Evolutionary conservation across 2,888 invertebrate species (phyloP).

Genomic region (Andrena marginata): DNA sequence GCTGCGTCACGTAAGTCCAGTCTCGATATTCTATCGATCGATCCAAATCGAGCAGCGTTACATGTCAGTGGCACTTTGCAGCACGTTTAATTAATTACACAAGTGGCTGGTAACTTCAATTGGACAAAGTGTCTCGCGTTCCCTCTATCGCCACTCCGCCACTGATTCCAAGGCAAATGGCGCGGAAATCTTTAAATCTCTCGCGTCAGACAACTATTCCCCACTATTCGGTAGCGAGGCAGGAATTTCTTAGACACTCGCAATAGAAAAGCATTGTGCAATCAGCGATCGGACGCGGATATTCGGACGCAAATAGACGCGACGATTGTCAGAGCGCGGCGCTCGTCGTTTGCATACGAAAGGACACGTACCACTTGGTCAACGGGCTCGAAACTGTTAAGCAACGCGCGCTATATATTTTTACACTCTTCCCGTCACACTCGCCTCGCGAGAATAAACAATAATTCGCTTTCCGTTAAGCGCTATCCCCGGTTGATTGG

Average conservation of each 20-base stretch:
- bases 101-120: no score
- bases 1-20: slow-evolving; percentile 44
- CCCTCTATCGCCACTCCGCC: no score
- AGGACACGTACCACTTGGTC: not conserved
- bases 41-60: no score
- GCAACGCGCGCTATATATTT: slow-evolving; percentile 27
- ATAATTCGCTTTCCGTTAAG: slow-evolving; percentile 54
- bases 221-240: not conserved
- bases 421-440: slow-evolving; percentile 33
- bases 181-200: not conserved
- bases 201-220: slow-evolving; percentile 7
- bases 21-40: not conserved
- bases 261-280: not conserved
- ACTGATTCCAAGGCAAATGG: no score
- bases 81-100: no score
- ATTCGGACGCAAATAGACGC: slow-evolving; percentile 11
- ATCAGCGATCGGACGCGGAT: not conserved
- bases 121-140: no score
- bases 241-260: not conserved
- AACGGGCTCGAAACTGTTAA: not conserved
- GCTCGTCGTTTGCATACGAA: slow-evolving; percentile 7
- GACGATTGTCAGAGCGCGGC: not conserved
- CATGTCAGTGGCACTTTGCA: no score
- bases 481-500: slow-evolving; percentile 60
- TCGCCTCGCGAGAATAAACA: slow-evolving; percentile 50